Evolutionary conservation across 2,113 vertebrate species (phyloP), one percentile per base, ranked within the genome.

Genomic region (Xiphias gladius): DNA sequence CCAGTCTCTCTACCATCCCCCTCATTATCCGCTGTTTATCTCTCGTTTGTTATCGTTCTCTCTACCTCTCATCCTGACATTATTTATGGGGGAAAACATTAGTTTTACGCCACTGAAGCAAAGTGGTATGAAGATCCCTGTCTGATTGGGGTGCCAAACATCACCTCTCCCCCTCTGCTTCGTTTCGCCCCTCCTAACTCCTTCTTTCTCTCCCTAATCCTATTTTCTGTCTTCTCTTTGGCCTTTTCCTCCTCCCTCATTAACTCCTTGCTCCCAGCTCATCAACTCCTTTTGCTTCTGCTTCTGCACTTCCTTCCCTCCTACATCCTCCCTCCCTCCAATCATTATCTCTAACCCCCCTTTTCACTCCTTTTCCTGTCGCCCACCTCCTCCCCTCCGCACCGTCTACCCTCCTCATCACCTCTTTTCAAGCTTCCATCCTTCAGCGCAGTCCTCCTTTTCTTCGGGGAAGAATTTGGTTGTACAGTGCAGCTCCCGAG

Each of bases 1-100:
- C 3, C 41, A 0, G 8, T 26, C 37, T 63, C 22, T 20, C 32
- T 0, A 1, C 16, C 1, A 0, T 57, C 69, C 26, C 37, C 17
- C 48, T 80, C 74, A 67, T 80, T 72, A 79, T 48, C 35, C 11
- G 1, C 39, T 30, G n/a, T 77, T 72, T 71, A 63, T 83, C 76
- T 82, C 7, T 13, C 35, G 32, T 0, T 7, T 4, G 16, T 24
- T 55, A 22, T 59, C 20, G 11, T 10, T 52, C 39, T 5, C 41
- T 7, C 61, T 14, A 11, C 67, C 41, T 66, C 43, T 75, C 73
- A 0, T 64, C 26, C 59, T 37, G 37, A 57, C 58, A 8, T 39
- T 66, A 54, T 76, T 82, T 65, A 69, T 8, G 2, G 22, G 24
- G 50, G 61, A 61, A n/a, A 61, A 63, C 73, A 24, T 66, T 66